Conservation (phyloP, 2,113 vertebrate species). For the Pygoscelis adeliae region DNA sequence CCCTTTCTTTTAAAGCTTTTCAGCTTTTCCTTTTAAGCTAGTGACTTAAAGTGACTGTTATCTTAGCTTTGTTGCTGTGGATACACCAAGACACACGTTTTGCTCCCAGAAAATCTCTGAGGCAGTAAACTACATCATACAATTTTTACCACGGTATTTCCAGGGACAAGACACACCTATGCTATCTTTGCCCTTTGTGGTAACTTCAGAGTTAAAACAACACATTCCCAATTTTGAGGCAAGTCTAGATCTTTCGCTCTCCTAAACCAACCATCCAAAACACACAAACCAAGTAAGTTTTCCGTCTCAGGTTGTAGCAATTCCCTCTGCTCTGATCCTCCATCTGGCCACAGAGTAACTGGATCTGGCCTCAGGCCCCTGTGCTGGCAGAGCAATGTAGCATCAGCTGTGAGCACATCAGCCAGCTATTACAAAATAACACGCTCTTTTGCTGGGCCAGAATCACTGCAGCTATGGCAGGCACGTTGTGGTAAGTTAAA, state of each 20-base stretch:
- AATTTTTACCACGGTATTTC: not conserved
- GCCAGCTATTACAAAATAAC: not conserved
- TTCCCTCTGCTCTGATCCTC: not conserved
- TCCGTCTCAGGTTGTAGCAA: not conserved
- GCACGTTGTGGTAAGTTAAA: not conserved
- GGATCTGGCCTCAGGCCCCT: not conserved
- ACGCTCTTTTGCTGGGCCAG: not conserved
- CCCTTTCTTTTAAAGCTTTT: not conserved
- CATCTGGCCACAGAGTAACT: not conserved
- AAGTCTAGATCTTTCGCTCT: not conserved
- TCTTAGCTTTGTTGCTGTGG: not conserved
- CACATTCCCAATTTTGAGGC: not conserved
- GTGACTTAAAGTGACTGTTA: not conserved
- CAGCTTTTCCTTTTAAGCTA: not conserved
- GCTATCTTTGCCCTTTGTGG: not conserved
- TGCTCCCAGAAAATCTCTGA: not conserved
- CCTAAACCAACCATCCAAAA: not conserved
- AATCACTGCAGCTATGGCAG: not conserved
- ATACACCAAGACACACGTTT: not conserved
- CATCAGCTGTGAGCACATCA: accelerated
- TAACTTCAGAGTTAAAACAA: not conserved
- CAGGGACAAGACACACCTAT: not conserved
- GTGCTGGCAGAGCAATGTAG: not conserved
- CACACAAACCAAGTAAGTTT: not conserved
- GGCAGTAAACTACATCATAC: not conserved